Base-by-base conservation (phyloP, 2,113 vertebrate genomes). In the Myotis yumanensis region DNA sequence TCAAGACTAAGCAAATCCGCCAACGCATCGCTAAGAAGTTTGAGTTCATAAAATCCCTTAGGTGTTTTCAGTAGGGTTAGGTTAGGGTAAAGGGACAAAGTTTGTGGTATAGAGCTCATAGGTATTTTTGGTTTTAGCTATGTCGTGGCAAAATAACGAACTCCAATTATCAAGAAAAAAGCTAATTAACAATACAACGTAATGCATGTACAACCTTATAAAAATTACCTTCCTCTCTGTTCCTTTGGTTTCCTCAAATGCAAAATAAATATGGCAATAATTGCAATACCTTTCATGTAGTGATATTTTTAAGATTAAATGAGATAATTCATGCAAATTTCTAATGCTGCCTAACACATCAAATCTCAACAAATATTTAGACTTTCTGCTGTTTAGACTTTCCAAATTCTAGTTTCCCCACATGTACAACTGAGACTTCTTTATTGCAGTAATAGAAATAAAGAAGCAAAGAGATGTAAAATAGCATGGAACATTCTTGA, bases 1-100 rank as follows among this genome's bases (percentile, higher is more conserved):
- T 98, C 43, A 98, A 97, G 52, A 98, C 96, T 30, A 97, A 97
- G 37, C 96, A 97, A 64, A 97, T 98, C 16, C 88, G 93, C 4
- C 92, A 89, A 15, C 69, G 95, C 17, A 96, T 98, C 7, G 0
- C 59, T 43, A 96, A 96, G 23, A 97, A 96, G 40, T 97, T 98
- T 90, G 32, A 72, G 28, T 95, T 73, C 73, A 5, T 91, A 66
- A 96, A 94, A 66, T 59, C 82, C 17, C n/a, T 51, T 30, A 87
- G 10, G 4, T 90, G 73, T 90, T 94, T 90, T 86, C 32, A 0
- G 10, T 25, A 94, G 62, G 17, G 68, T 35, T 94, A 82, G 11
- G 1, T 28, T 94, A 86, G 43, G 51, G 4, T 22, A 11, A 87
- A 94, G 14, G 17, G 18, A 77, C 25, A n/a, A 68, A 87, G 20